phyloP scores from a whole-genome alignment of 2,888 invertebrate genomes.

The Agonum fuliginosum region DNA sequence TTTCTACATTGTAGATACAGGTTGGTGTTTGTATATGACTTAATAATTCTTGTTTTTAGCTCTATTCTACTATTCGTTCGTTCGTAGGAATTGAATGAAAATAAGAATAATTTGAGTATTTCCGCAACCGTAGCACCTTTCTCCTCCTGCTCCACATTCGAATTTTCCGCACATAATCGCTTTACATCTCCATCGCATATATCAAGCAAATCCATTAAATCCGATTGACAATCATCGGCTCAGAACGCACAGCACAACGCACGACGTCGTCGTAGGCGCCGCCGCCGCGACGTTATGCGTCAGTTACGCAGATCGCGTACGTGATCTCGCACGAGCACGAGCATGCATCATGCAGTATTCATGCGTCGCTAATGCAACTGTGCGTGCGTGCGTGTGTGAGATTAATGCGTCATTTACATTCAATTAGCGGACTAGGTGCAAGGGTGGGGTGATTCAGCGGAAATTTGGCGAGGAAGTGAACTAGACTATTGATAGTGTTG shows the following conservation, averaged over 20 bases:
- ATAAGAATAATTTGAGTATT: too few species aligned
- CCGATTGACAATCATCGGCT: slow-evolving; percentile 39
- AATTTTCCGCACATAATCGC: background rate
- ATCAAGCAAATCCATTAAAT: slow-evolving; percentile 42
- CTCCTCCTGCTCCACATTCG: background rate
- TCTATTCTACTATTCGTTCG: too few species aligned
- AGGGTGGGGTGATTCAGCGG: too few species aligned
- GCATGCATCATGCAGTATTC: slow-evolving; percentile 41
- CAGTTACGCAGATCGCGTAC: slow-evolving; percentile 19
- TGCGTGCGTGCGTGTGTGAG: slow-evolving; percentile 45
- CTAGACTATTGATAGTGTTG: too few species aligned
- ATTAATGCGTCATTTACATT: slow-evolving; percentile 53
- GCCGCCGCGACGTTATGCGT: background rate
- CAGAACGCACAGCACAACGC: slow-evolving; percentile 14
- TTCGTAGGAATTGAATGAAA: too few species aligned
- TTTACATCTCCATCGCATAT: slow-evolving; percentile 8
- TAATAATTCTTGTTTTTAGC: too few species aligned
- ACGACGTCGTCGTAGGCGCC: background rate
- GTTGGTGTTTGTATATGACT: too few species aligned
- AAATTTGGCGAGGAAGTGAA: too few species aligned
- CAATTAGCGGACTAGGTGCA: slow-evolving; percentile 21
- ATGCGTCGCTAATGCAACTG: slow-evolving; percentile 29
- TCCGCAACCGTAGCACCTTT: too few species aligned
- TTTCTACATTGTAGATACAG: too few species aligned
- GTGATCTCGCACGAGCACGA: background rate